phyloP scores from a whole-genome alignment of 1,140 invertebrate genomes.

The Ylistrum balloti region DNA sequence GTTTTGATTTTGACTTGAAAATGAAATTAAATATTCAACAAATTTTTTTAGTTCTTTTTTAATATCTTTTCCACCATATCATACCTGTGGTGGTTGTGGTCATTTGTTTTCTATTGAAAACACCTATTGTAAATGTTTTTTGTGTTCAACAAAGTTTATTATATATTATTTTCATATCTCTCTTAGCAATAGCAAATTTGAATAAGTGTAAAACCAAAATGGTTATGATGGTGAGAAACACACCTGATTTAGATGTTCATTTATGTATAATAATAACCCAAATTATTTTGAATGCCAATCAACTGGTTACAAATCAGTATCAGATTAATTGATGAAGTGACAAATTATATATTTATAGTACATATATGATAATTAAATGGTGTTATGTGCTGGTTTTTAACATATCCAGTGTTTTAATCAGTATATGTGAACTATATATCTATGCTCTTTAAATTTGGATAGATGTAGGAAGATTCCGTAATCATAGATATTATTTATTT shows the following conservation, averaged over 20 bases:
- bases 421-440: background rate
- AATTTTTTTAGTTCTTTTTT: too few relatives aligned
- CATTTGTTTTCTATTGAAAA: background rate
- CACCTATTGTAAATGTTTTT: background rate
- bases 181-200: background rate
- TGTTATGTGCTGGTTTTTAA: background rate
- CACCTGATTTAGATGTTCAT: background rate
- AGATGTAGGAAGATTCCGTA: background rate
- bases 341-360: background rate
- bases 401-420: background rate
- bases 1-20: too few relatives aligned
- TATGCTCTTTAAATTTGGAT: background rate
- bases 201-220: background rate
- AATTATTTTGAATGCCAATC: background rate
- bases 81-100: too few relatives aligned
- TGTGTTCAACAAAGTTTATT: background rate
- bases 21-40: too few relatives aligned
- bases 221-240: background rate
- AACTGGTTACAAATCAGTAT: background rate
- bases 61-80: too few relatives aligned
- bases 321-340: background rate
- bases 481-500: background rate
- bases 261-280: background rate
- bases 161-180: background rate
- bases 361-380: background rate